These are phyloP conservation scores for Notiomystis cincta DNA, from an alignment of 2,113 vertebrate genomes.

Conservation along the genomic window DNA sequence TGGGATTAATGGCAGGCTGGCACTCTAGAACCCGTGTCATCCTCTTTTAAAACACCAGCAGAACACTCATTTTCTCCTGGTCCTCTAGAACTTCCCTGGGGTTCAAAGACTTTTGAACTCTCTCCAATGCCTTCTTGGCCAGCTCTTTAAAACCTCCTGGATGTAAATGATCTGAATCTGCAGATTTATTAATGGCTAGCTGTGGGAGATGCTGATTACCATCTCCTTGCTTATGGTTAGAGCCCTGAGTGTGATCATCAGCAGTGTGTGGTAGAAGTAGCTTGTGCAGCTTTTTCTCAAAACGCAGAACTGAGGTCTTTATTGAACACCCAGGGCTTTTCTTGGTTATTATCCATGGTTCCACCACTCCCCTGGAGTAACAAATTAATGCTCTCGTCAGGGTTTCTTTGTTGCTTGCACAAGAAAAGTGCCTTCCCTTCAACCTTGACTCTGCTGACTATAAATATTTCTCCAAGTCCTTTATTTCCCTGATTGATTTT, in stretches of 20 bases:
- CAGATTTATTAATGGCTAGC: slow-evolving; percentile 66
- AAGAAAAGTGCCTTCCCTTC: not conserved
- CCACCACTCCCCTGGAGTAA: not conserved
- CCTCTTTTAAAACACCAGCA: not conserved
- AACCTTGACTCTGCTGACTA: slow-evolving; percentile 42
- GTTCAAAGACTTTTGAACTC: not conserved
- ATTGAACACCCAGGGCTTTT: slow-evolving; percentile 15
- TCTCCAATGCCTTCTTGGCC: slow-evolving; percentile 5
- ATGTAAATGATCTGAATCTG: slow-evolving; percentile 62
- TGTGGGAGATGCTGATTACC: slow-evolving; percentile 67
- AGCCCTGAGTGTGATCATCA: slow-evolving; percentile 44
- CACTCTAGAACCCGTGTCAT: slow-evolving; percentile 14
- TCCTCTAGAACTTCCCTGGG: slow-evolving; percentile 54
- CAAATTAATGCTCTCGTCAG: slow-evolving; percentile 40
- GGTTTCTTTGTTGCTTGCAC: slow-evolving; percentile 11
- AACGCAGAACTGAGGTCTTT: not conserved
- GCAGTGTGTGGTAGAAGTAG: slow-evolving; percentile 54
- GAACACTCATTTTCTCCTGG: not conserved
- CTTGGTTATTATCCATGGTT: slow-evolving; percentile 32
- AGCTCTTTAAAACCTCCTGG: slow-evolving; percentile 12
- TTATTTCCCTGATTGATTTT: slow-evolving; percentile 20
- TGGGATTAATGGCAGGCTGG: slow-evolving; percentile 22
- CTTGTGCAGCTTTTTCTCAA: slow-evolving; percentile 59
- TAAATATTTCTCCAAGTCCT: slow-evolving; percentile 18
- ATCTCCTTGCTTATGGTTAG: slow-evolving; percentile 63